Evolutionary conservation across 2,888 invertebrate species (phyloP).

Genomic region (Callimorpha dominula): DNA sequence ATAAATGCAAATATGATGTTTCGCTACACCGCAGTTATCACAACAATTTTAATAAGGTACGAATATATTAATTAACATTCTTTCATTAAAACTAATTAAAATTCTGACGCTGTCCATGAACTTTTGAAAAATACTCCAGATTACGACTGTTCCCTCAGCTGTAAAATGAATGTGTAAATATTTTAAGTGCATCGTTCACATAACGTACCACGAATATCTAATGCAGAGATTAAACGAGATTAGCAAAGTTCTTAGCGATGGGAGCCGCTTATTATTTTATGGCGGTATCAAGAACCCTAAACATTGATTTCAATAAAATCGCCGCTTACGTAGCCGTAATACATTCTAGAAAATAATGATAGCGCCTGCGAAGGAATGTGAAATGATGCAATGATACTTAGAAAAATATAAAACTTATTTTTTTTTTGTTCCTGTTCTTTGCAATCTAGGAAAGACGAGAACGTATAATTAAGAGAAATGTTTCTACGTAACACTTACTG

Average conservation of each 20-base stretch:
- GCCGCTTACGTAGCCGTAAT: conserved; percentile 43
- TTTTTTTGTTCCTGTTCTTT: not conserved
- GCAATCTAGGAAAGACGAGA: not conserved
- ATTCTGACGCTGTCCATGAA: conserved; percentile 33
- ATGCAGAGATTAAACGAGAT: conserved; percentile 2
- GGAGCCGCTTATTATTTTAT: conserved; percentile 7
- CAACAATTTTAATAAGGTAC: conserved; percentile 42
- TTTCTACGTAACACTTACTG: not conserved
- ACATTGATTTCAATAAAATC: conserved; percentile 35
- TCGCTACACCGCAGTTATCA: conserved; percentile 21
- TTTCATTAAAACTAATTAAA: conserved; percentile 41
- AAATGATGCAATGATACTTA: conserved; percentile 13
- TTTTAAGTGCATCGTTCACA: conserved; percentile 26
- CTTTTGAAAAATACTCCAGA: conserved; percentile 32
- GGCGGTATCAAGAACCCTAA: conserved; percentile 47
- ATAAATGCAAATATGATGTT: conserved; percentile 6
- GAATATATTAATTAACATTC: conserved; percentile 46
- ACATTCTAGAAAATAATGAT: conserved; percentile 54
- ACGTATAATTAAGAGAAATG: not conserved
- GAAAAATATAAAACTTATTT: conserved; percentile 4
- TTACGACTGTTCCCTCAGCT: conserved; percentile 27
- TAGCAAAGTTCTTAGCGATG: not conserved
- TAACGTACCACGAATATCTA: conserved; percentile 27
- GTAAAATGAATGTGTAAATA: conserved; percentile 30
- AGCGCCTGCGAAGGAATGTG: conserved; percentile 17